Percentiles rank a stretch among this genome's conserved stretches.
These are phyloP conservation scores for Amblyjoppa proteus DNA, from an alignment of 2,888 invertebrate species.

Conservation along the genomic window DNA sequence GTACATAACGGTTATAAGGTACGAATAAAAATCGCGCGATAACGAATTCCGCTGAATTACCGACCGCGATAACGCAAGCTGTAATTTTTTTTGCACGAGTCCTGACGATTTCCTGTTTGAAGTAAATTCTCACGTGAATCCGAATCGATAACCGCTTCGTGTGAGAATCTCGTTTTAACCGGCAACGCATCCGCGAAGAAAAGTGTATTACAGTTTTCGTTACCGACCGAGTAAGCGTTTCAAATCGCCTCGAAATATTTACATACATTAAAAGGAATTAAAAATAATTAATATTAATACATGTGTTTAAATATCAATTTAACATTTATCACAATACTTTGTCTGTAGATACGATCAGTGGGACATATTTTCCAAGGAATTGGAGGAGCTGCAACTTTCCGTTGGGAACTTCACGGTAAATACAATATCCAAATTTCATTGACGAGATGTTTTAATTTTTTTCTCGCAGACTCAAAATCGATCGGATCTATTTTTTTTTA, in stretches of 20 bases:
- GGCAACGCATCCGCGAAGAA: too few relatives aligned
- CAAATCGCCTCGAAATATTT: neutral
- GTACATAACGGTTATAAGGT: slow-evolving; percentile 94
- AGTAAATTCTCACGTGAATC: too few relatives aligned
- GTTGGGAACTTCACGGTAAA: slow-evolving; percentile 96
- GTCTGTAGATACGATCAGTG: slow-evolving; percentile 93
- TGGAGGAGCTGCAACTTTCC: slow-evolving; percentile 94
- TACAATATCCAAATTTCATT: slow-evolving; percentile 67
- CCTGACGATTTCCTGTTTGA: too few relatives aligned
- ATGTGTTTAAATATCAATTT: neutral
- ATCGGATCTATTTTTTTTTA: neutral
- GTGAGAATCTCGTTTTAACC: too few relatives aligned
- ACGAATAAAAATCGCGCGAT: slow-evolving; percentile 52
- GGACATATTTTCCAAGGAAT: slow-evolving; percentile 96
- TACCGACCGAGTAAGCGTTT: neutral
- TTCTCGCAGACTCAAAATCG: neutral
- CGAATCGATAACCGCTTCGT: too few relatives aligned
- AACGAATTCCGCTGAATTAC: neutral
- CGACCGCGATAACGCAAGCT: too few relatives aligned
- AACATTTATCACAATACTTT: slow-evolving; percentile 28
- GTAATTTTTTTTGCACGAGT: too few relatives aligned
- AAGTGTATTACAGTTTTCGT: neutral
- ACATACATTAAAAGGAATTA: neutral
- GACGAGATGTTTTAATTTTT: neutral
- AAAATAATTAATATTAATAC: neutral